These are phyloP conservation scores for Microplitis manilae DNA, from an alignment of 2,888 invertebrate genomes.

Conservation along the genomic window DNA sequence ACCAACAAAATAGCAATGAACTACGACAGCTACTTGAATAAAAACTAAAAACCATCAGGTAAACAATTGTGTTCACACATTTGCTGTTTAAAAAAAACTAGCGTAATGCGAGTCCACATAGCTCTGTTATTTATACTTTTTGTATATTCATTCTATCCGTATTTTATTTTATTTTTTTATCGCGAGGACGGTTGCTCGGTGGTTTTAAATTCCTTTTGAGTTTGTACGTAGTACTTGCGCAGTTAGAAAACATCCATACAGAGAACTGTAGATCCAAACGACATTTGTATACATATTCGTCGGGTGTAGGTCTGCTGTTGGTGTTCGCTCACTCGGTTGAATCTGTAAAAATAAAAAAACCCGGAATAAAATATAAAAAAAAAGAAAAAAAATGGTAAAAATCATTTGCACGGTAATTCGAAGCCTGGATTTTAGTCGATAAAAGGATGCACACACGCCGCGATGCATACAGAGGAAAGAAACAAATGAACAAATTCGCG, in stretches of 20 bases:
- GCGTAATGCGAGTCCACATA: conserved; percentile 36
- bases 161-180: conserved; percentile 18
- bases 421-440: conserved; percentile 72
- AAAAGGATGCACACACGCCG: conserved; percentile 71
- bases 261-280: conserved; percentile 13
- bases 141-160: not conserved
- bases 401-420: conserved; percentile 72
- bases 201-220: conserved; percentile 71
- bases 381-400: conserved; percentile 59
- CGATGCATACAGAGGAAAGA: conserved; percentile 71
- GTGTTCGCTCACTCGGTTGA: not conserved
- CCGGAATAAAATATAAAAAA: conserved; percentile 54
- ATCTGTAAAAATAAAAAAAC: conserved; percentile 38
- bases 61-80: not conserved
- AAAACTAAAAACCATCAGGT: conserved; percentile 37
- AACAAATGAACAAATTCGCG: conserved; percentile 72
- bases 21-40: conserved; percentile 27
- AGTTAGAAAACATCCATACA: conserved; percentile 49
- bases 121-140: conserved; percentile 40
- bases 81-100: not conserved
- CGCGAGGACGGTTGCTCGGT: conserved; percentile 48
- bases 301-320: not conserved
- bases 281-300: conserved; percentile 8
- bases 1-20: conserved; percentile 2
- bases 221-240: conserved; percentile 54